Base-by-base conservation (phyloP, 2,797 vertebrate genomes). In the Numenius phaeopus region DNA sequence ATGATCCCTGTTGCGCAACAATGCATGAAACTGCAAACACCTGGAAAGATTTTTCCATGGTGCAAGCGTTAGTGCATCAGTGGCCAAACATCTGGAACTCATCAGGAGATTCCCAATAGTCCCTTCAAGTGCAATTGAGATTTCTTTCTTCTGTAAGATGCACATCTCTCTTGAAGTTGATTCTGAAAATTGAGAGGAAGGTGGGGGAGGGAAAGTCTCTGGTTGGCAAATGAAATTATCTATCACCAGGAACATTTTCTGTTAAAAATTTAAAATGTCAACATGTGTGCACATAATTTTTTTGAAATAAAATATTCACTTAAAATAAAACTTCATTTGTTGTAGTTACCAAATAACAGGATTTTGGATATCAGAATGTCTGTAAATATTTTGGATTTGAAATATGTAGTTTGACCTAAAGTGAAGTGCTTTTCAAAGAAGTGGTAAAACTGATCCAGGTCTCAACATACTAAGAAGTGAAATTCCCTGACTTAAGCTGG, bases 41-140 rank as follows among this genome's bases (percentile, higher is more conserved):
- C 96, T 98, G 96, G 94, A 89, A 91, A 83, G 86, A 76, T 85
- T 97, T 97, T 96, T 96, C 89, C 86, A 59, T 96, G 93, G 84
- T 87, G 58, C 67, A 92, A 93, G 70, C 32, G 30, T 78, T 84
- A 91, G 40, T 79, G 30, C 58, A 59, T 72, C 71, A 13, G 67
- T 49, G 64, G 86, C 83, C 89, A 92, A 87, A 89, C 92, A 92
- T 96, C 94, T 97, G 97, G 93, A 92, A 89, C 27, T 83, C 88
- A 40, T 94, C 54, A 32, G 49, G 66, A 83, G 73, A 65, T 83
- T 96, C 94, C 96, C 84, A 89, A 12, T 77, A 65, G 91, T 90
- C 64, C 73, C 54, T 91, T 97, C 87, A 88, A 94, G 34, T 64
- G 90, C 66, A 78, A 96, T 59, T 76, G 66, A 94, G 58, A 82